A percentile compares a stretch with the other conserved stretches of the same genome.
Evolutionary conservation across 2,797 vertebrate species (phyloP).

Genomic region (Lutra lutra): DNA sequence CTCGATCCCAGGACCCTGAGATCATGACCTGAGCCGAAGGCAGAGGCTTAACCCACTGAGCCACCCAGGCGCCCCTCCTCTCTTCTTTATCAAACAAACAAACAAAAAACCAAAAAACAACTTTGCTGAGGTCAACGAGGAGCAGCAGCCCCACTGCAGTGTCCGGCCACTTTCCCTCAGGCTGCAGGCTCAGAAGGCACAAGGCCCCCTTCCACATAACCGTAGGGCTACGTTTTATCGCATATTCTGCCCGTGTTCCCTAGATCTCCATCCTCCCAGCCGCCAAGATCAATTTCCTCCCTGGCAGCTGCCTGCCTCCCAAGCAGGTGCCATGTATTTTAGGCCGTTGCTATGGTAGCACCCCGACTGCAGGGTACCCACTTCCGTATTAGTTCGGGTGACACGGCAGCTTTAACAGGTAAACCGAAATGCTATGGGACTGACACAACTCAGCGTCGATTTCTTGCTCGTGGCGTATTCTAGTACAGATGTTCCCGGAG

Average conservation of each 20-base stretch:
- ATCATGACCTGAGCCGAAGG: no score
- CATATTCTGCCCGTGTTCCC: not conserved
- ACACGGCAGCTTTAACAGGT: not conserved
- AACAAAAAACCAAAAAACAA: not conserved
- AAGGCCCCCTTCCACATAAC: not conserved
- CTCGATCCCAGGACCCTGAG: no score
- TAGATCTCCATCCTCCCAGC: not conserved
- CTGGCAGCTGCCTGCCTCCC: not conserved
- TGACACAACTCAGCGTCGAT: not conserved
- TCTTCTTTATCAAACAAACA: not conserved
- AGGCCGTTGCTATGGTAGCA: not conserved
- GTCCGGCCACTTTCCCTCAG: not conserved
- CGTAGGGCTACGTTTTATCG: not conserved
- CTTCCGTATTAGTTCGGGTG: not conserved
- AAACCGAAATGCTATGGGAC: not conserved
- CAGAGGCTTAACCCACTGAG: no score
- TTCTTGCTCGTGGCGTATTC: not conserved
- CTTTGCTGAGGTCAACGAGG: not conserved
- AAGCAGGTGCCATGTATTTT: not conserved
- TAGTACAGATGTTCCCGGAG: not conserved
- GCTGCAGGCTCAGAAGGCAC: not conserved
- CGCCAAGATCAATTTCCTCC: not conserved
- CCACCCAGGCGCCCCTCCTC: not conserved
- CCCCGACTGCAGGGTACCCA: not conserved
- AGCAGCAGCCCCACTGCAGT: not conserved